A percentile compares a stretch with the other conserved stretches of the same genome.
These are phyloP conservation scores for Stomorhina lunata DNA, from an alignment of 2,888 invertebrate genomes.

Conservation along the genomic window DNA sequence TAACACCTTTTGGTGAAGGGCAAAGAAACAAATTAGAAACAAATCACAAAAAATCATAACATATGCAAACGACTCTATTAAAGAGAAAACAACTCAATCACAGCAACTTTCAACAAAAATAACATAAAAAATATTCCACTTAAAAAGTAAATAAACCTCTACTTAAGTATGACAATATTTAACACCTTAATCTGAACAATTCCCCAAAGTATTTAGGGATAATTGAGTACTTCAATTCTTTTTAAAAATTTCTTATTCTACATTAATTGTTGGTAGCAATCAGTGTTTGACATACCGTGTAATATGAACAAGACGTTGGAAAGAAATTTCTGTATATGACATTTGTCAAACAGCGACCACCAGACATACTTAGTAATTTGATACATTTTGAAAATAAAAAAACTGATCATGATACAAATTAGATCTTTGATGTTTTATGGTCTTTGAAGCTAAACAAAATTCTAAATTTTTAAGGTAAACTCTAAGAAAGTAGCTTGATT, in stretches of 20 bases:
- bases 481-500: background rate
- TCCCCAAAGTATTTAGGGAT: constrained; percentile 43
- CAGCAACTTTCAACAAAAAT: background rate
- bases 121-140: background rate
- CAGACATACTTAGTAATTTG: constrained; percentile 73
- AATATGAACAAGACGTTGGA: constrained; percentile 22
- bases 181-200: constrained; percentile 32
- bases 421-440: background rate
- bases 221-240: constrained; percentile 20
- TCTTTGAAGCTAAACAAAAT: background rate
- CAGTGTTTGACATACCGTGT: constrained; percentile 44
- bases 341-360: constrained; percentile 70
- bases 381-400: constrained; percentile 51
- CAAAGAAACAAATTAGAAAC: too few relatives aligned
- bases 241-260: background rate
- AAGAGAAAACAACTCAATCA: constrained; percentile 43
- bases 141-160: background rate
- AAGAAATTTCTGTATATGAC: background rate
- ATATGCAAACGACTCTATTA: constrained; percentile 49
- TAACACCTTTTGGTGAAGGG: too few relatives aligned
- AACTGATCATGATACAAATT: background rate
- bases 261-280: constrained; percentile 51
- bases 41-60: constrained; percentile 16
- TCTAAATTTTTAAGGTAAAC: background rate
- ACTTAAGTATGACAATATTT: constrained; percentile 47